Base-by-base conservation (phyloP, 2,113 vertebrate species). In the Alaudala cheleensis region DNA sequence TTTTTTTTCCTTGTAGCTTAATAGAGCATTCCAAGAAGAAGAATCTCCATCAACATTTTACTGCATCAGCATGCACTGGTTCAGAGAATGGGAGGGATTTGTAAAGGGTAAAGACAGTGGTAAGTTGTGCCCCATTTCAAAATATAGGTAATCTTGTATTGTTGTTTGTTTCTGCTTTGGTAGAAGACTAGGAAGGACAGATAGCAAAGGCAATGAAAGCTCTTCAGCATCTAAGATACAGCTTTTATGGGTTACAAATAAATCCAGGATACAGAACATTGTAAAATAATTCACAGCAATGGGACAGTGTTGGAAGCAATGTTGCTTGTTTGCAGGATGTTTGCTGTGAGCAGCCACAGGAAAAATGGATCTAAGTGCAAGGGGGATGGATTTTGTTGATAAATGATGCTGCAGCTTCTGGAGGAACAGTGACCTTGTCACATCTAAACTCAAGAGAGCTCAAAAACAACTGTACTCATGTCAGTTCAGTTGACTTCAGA, bases 1-100 rank as follows among this genome's bases (percentile, higher is more conserved):
- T 47, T 39, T 34, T 39, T 69, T 45, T 57, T 20, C 34, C 21
- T 50, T 86, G 15, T 95, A 99, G 99, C 98, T 99, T 93, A 99
- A 99, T 96, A 99, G 99, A 98, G 99, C 99, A 79, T 99, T 99
- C 97, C 99, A 99, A 97, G 99, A 99, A 97, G 99, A 99, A 94
- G 99, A 99, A 96, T 99, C 99, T 93, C 99, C 99, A 24, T 98
- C 98, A 79, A 98, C 98, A 37, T 99, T 99, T 96, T 99, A 99
- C 97, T 99, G 99, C 96, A 99, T 99, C 98, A 99, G 99, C 98
- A 99, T 99, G 99, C 99, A 99, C 69, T 99, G 99, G 99, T 99
- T 99, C 97, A 98, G 99, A 95, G 99, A 99, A 96, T 99, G 99
- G 99, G 99, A 99, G 97, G 98, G 98, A 90, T 99, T 99, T 95